Percentiles rank a stretch among this genome's conserved stretches.
Evolutionary conservation across 2,888 invertebrate species (phyloP).

Genomic region (Slavum lentiscoides): DNA sequence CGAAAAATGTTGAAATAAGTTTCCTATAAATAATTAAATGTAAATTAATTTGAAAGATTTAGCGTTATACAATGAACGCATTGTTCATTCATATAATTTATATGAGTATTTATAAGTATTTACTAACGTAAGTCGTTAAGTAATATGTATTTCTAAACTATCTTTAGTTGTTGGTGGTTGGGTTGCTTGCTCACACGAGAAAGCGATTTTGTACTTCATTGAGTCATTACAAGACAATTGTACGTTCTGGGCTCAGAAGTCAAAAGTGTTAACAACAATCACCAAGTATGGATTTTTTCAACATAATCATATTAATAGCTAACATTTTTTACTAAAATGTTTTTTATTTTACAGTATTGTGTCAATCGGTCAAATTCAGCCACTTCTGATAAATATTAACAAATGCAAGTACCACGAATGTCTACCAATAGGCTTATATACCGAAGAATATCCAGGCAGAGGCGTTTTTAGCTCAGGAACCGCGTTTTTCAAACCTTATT

Average conservation of each 20-base stretch:
- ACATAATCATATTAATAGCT: neutral
- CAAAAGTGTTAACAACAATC: conserved; percentile 19
- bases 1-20: no score
- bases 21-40: no score
- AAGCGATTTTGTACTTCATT: conserved; percentile 66
- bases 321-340: conserved; percentile 9
- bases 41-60: no score
- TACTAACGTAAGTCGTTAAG: no score
- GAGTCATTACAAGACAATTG: conserved; percentile 65
- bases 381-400: conserved; percentile 53
- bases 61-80: no score
- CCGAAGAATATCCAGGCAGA: conserved; percentile 57
- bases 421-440: conserved; percentile 58
- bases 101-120: no score
- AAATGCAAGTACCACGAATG: conserved; percentile 58
- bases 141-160: neutral
- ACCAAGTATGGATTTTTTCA: conserved; percentile 25
- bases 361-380: conserved; percentile 54
- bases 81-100: no score
- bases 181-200: conserved; percentile 68
- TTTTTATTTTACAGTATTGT: conserved; percentile 44
- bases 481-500: conserved; percentile 58
- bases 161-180: conserved; percentile 57
- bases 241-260: conserved; percentile 63
- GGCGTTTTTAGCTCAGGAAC: conserved; percentile 59